phyloP scores from a whole-genome alignment of 2,888 invertebrate genomes.

The Drosophila stalkeri region DNA sequence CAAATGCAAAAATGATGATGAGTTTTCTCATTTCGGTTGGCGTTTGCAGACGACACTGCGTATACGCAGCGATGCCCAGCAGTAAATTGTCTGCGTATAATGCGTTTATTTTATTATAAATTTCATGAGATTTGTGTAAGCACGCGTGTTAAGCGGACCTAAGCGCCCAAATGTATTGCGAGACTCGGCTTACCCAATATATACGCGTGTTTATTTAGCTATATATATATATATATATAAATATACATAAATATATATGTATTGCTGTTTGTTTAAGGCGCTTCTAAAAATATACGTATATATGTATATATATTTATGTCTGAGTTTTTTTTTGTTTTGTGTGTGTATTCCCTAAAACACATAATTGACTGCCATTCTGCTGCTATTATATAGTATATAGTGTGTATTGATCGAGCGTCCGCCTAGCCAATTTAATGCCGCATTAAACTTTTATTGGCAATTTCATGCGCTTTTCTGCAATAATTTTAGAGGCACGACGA shows the following conservation, averaged over 20 bases:
- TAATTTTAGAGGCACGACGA: conserved; percentile 49
- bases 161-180: conserved; percentile 18
- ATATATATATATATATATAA: too few species aligned
- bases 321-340: conserved; percentile 10
- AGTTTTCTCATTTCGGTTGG: conserved; percentile 54
- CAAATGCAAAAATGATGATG: conserved; percentile 76
- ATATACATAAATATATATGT: conserved; percentile 8
- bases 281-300: conserved; percentile 27
- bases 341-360: conserved; percentile 49
- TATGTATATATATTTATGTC: conserved; percentile 4
- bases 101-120: conserved; percentile 64
- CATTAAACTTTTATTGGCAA: conserved; percentile 73
- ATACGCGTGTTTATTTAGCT: conserved; percentile 15
- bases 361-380: conserved; percentile 65
- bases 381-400: conserved; percentile 27
- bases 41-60: conserved; percentile 35
- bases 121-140: conserved; percentile 62
- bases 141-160: conserved; percentile 40
- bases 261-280: conserved; percentile 25
- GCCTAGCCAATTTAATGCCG: conserved; percentile 64
- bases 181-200: conserved; percentile 40
- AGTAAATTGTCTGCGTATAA: conserved; percentile 64
- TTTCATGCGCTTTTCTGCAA: conserved; percentile 61
- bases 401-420: conserved; percentile 63
- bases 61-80: conserved; percentile 53